These are phyloP conservation scores for Cinclus cinclus DNA, from an alignment of 2,113 vertebrate species.

Conservation along the genomic window DNA sequence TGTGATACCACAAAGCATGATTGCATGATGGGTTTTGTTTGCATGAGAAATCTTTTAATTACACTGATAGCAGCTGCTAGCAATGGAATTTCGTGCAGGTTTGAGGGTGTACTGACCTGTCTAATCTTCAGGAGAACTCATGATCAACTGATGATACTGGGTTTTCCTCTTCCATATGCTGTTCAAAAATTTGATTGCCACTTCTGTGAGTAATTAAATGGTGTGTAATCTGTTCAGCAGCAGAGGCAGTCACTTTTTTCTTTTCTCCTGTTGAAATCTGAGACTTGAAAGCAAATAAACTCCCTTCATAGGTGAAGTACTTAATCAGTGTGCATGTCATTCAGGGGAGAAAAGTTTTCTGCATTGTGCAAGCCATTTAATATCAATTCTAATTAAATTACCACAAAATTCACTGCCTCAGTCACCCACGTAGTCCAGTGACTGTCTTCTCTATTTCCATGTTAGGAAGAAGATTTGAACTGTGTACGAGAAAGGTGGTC, in stretches of 20 bases:
- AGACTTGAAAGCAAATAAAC: not conserved
- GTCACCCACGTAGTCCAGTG: not conserved
- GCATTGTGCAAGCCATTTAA: conserved; percentile 52
- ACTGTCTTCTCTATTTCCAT: not conserved
- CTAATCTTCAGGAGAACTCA: conserved; percentile 38
- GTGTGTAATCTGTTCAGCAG: not conserved
- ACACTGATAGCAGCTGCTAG: conserved; percentile 16
- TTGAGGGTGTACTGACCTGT: conserved; percentile 6
- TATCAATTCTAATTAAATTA: conserved; percentile 28
- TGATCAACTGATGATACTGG: not conserved
- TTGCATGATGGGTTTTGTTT: conserved; percentile 82
- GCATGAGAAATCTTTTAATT: conserved; percentile 75
- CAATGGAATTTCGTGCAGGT: conserved; percentile 42
- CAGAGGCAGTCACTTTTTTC: conserved; percentile 39
- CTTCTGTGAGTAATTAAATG: not conserved
- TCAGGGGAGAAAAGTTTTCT: not conserved
- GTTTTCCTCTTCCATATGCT: conserved; percentile 4
- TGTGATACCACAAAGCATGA: conserved; percentile 78
- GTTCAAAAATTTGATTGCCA: conserved; percentile 9
- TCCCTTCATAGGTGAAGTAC: conserved; percentile 33
- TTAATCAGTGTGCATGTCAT: conserved; percentile 49
- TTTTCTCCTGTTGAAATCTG: conserved; percentile 36
- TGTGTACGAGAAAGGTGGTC: conserved; percentile 94
- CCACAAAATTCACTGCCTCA: not conserved
- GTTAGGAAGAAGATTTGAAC: conserved; percentile 95